A percentile compares a stretch with the other conserved stretches of the same genome.
phyloP scores from a whole-genome alignment of 1,140 invertebrate species.

The Eurosta solidaginis region DNA sequence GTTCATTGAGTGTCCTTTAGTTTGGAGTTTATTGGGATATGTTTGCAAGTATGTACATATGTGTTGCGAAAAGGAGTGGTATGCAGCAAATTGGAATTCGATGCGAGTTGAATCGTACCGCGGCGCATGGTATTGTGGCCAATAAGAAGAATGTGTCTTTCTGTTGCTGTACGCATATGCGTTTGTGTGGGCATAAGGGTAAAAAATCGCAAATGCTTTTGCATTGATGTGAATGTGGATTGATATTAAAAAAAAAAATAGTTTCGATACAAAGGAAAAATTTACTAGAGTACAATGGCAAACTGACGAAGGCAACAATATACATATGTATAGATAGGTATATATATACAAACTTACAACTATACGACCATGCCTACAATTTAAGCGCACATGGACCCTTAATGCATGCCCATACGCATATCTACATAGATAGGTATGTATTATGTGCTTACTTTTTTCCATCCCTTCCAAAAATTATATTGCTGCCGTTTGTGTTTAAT shows the following conservation, averaged over 20 bases:
- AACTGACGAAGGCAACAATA: slow-evolving; percentile 21
- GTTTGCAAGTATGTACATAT: no score
- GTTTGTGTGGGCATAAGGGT: background rate
- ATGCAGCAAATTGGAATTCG: slow-evolving; percentile 21
- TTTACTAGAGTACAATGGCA: background rate
- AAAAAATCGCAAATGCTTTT: background rate
- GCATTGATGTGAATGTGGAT: background rate
- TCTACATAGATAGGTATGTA: background rate
- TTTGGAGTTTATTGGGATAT: no score
- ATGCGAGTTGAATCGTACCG: slow-evolving; percentile 24
- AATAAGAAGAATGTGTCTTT: slow-evolving; percentile 19
- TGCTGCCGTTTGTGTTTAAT: background rate
- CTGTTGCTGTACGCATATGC: background rate
- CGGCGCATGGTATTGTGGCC: background rate
- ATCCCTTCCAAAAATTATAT: background rate
- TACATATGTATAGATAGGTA: background rate
- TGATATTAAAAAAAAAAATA: background rate
- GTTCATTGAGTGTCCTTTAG: no score
- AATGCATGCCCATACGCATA: no score
- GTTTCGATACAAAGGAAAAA: slow-evolving; percentile 2
- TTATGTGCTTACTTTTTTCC: background rate
- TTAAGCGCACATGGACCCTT: no score
- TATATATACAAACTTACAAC: background rate
- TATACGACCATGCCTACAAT: background rate
- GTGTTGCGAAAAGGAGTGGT: background rate